Evolutionary conservation across 64 coral and sea anemone species (phyloP), one percentile per base, ranked within the genome.

Genomic region (Porites australiensis): DNA sequence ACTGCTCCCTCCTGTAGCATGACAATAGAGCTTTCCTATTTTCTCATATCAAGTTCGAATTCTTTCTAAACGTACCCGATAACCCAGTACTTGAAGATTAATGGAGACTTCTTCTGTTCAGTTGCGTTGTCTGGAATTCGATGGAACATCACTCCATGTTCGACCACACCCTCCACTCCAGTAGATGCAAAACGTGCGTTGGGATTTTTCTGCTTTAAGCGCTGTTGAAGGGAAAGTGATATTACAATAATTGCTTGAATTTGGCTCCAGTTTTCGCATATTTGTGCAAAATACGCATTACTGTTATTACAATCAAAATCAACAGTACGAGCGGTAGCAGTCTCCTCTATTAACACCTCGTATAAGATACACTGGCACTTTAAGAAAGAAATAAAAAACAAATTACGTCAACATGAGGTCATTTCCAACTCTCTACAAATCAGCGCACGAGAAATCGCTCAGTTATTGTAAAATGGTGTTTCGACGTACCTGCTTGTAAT

Each of bases 21-120:
- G 12, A 66, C 4, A 37, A 5, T 64, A 16, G 58, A 6, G 20
- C n/a, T 8, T 7, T 3, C 1, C 3, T 23, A 84, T 54, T 18
- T 84, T 16, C 45, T 64, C 23, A 58, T 10, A 57, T 0, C 27
- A 37, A 37, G 6, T 59, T 87, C 2, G 4, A 21, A 50, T 87
- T 57, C 67, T 50, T 54, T 77, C 20, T 37, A 13, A 10, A 90
- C 98, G 88, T 85, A 99, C 98, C 98, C 98, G 58, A 96, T 96
- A n/a, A 99, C 98, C 98, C 98, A 99, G 80, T 99, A 99, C 44
- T 99, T 99, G 14, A 99, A 57, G 16, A 87, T 46, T 1, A 88
- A 51, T 23, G 92, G 18, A 76, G 68, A 13, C 44, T 97, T 97
- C 70, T 94, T 97, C 74, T 97, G 95, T 44, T 97, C 95, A 13